Conservation (phyloP, 1,140 invertebrate species). For the Habropoda laboriosa region DNA sequence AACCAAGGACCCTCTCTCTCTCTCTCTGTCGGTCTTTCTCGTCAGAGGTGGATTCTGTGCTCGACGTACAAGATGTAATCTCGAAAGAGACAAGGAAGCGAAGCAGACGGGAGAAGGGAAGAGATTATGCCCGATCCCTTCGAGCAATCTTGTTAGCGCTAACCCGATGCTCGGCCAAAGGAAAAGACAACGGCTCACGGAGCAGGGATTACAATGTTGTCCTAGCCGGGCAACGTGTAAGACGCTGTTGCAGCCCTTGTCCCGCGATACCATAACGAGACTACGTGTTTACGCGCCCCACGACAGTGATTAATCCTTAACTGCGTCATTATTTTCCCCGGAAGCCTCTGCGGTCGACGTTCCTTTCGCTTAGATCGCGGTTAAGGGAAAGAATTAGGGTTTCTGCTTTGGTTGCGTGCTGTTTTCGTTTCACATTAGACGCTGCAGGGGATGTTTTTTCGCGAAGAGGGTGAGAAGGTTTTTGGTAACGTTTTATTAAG, state of each 20-base stretch:
- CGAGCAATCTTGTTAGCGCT: constrained; percentile 73
- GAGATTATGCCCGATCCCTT: constrained; percentile 69
- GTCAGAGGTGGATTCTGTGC: constrained; percentile 48
- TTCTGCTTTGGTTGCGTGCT: neutral
- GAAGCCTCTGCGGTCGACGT: too few species aligned
- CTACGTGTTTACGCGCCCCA: neutral
- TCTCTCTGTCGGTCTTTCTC: too few species aligned
- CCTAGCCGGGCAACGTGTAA: constrained; percentile 36
- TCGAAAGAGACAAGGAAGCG: constrained; percentile 57
- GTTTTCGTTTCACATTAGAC: neutral
- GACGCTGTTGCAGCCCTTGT: neutral
- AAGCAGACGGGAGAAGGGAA: constrained; percentile 44
- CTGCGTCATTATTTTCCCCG: constrained; percentile 1
- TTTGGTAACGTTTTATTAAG: too few species aligned
- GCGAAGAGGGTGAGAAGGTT: too few species aligned
- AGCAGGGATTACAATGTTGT: constrained; percentile 46
- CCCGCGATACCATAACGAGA: constrained; percentile 34
- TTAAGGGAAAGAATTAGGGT: neutral
- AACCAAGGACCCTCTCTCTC: neutral
- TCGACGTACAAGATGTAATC: constrained; percentile 66
- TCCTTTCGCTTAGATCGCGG: neutral
- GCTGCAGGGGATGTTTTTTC: too few species aligned
- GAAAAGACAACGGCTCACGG: constrained; percentile 56
- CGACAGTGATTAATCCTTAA: constrained; percentile 7
- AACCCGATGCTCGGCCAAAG: constrained; percentile 54